Evolutionary conservation across 2,113 vertebrate species (phyloP).

Genomic region (Psephotus haematonotus): DNA sequence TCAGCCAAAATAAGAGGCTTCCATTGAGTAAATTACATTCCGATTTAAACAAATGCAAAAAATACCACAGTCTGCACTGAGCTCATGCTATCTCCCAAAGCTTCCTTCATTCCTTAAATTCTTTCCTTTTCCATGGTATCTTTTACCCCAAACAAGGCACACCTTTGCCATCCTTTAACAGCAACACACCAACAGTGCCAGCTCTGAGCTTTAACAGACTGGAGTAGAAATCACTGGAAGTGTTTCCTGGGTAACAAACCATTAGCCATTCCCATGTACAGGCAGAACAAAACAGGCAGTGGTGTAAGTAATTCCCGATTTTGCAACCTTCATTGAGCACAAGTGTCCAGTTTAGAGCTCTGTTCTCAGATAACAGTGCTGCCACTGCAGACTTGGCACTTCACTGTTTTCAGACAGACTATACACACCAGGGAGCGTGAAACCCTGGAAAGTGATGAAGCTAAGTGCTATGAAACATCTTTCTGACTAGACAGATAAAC

Average conservation of each 20-base stretch:
- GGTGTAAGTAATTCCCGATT: background rate
- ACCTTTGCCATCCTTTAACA: background rate
- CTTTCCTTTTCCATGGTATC: background rate
- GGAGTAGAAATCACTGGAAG: background rate
- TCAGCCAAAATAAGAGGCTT: background rate
- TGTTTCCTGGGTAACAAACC: constrained; percentile 6
- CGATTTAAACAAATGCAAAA: background rate
- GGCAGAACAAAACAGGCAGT: background rate
- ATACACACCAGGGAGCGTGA: background rate
- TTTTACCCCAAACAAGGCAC: background rate
- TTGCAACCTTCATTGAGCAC: background rate
- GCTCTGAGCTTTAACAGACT: background rate
- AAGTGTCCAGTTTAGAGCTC: background rate
- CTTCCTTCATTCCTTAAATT: constrained; percentile 31
- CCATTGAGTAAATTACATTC: background rate
- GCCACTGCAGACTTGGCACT: background rate
- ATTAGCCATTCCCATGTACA: background rate
- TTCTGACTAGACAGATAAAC: background rate
- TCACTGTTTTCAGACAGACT: background rate
- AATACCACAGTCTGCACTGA: background rate
- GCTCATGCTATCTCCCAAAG: background rate
- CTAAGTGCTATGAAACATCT: background rate
- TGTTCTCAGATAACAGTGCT: background rate
- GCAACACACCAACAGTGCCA: background rate
- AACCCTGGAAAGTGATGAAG: background rate